Conservation (phyloP, 2,797 vertebrate species). For the Pampus argenteus region DNA sequence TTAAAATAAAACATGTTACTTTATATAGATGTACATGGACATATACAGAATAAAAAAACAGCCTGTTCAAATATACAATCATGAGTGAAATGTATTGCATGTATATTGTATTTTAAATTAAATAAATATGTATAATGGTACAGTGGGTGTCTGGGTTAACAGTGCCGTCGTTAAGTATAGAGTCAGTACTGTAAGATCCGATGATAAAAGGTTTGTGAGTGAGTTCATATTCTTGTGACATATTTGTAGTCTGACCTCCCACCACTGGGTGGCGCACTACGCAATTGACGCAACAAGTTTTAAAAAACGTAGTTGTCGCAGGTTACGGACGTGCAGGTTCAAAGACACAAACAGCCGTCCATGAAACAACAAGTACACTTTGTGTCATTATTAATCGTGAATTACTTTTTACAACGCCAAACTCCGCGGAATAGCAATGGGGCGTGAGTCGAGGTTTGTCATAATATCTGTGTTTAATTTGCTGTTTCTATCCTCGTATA, state of each 20-base stretch:
- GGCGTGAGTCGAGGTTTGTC: slow-evolving; percentile 84
- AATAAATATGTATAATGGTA: no score
- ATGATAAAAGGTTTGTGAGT: no score
- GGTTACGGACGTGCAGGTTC: slow-evolving; percentile 43
- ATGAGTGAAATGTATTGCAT: no score
- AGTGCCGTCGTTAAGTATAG: no score
- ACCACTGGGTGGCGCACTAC: slow-evolving; percentile 48
- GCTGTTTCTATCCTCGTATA: background rate
- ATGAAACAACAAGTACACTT: background rate
- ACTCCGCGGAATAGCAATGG: slow-evolving; percentile 62
- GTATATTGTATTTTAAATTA: no score
- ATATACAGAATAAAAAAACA: no score
- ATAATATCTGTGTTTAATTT: background rate
- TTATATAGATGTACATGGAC: no score
- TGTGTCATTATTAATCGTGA: background rate
- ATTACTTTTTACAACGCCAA: background rate
- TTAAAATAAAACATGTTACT: no score
- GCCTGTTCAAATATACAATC: no score
- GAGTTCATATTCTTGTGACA: no score
- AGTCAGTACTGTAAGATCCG: no score
- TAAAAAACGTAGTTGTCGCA: slow-evolving; percentile 48
- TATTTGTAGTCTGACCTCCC: slow-evolving; percentile 50
- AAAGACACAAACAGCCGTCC: slow-evolving; percentile 34
- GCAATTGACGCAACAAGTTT: background rate
- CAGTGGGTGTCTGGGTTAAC: no score